Evolutionary conservation across 2,113 vertebrate genomes (phyloP).

Genomic region (Ochotona princeps): DNA sequence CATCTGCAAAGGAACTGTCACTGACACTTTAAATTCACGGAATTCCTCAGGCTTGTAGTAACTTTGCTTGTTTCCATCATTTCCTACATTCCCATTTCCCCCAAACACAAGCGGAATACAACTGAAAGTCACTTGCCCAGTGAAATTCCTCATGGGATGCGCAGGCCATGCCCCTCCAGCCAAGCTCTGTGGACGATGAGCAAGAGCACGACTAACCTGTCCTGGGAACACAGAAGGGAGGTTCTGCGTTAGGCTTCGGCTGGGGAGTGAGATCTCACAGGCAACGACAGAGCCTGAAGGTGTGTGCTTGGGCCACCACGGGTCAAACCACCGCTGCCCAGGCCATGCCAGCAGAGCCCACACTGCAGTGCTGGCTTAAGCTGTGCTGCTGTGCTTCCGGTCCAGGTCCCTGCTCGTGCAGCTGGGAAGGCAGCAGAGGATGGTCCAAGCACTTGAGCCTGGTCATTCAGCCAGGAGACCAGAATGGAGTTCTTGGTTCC

Average conservation of each 20-base stretch:
- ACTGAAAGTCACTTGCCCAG: not conserved
- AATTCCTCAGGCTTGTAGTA: not conserved
- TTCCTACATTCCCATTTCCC: not conserved
- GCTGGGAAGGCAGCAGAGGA: too few species aligned
- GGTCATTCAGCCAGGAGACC: too few species aligned
- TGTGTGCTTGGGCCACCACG: not conserved
- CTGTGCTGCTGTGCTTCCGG: too few species aligned
- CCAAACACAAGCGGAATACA: not conserved
- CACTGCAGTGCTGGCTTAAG: too few species aligned
- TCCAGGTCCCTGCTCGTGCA: too few species aligned
- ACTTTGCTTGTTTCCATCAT: not conserved
- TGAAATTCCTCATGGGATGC: not conserved
- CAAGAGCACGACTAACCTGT: not conserved
- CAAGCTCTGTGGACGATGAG: not conserved
- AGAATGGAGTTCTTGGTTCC: too few species aligned
- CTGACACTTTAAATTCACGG: not conserved
- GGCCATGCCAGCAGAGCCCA: too few species aligned
- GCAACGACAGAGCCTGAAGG: not conserved
- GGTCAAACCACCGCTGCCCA: too few species aligned
- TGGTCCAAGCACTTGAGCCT: too few species aligned
- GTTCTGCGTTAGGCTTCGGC: fast-evolving
- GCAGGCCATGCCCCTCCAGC: too few species aligned
- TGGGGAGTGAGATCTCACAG: not conserved
- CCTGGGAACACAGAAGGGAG: not conserved
- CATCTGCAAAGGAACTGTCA: fast-evolving